Conservation (phyloP, 1,140 invertebrate genomes). For the Neuroterus valhalla region DNA sequence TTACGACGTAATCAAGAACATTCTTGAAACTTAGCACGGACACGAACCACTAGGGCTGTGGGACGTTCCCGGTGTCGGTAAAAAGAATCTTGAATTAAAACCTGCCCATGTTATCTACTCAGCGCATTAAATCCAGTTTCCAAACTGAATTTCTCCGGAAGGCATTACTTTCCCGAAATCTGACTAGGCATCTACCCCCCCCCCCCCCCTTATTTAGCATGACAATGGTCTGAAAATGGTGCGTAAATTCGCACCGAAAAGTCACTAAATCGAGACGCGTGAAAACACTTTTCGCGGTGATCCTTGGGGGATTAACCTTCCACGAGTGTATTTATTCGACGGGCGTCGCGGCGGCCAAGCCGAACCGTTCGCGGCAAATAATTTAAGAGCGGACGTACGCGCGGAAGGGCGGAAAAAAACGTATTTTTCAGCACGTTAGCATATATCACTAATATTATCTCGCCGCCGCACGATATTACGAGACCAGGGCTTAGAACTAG, state of each 20-base stretch:
- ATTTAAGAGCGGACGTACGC: constrained; percentile 61
- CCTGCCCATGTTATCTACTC: too few relatives aligned
- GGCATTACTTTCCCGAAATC: constrained; percentile 23
- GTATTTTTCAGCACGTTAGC: constrained; percentile 67
- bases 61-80: too few relatives aligned
- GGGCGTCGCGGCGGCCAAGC: constrained; percentile 39
- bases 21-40: too few relatives aligned
- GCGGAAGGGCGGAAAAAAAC: constrained; percentile 56
- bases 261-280: constrained; percentile 47
- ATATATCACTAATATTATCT: constrained; percentile 74
- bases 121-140: constrained; percentile 7
- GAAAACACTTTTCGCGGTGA: constrained; percentile 49
- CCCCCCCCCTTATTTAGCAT: constrained; percentile 18
- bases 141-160: not conserved
- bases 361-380: constrained; percentile 63
- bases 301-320: constrained; percentile 58
- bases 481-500: constrained; percentile 64
- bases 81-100: too few relatives aligned
- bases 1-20: too few relatives aligned
- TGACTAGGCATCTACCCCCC: constrained; percentile 15
- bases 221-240: constrained; percentile 23
- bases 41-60: too few relatives aligned
- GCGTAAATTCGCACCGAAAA: constrained; percentile 35
- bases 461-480: constrained; percentile 67
- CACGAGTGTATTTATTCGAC: too few relatives aligned